These are phyloP conservation scores for Nasonovia ribisnigri DNA, from an alignment of 2,888 invertebrate genomes.

Conservation along the genomic window DNA sequence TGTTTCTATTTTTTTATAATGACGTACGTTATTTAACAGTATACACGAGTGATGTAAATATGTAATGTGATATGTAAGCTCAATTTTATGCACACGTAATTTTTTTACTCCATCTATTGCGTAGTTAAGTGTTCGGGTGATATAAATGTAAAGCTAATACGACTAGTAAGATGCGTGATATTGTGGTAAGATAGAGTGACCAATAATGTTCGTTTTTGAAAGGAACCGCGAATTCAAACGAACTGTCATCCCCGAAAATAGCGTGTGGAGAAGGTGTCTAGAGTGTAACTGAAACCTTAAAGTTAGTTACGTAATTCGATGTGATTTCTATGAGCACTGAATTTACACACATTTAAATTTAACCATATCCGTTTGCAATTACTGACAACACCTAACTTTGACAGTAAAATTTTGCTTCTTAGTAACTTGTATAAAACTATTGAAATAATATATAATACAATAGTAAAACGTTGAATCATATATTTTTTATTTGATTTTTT, in stretches of 20 bases:
- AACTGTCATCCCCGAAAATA: neutral
- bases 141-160: neutral
- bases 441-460: neutral
- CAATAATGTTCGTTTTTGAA: neutral
- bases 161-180: neutral
- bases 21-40: neutral
- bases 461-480: neutral
- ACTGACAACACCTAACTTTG: neutral
- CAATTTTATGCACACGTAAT: neutral
- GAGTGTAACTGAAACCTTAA: neutral
- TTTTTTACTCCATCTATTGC: neutral
- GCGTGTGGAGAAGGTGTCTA: neutral
- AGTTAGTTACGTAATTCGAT: neutral
- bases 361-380: neutral
- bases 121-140: neutral
- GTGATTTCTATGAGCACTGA: neutral
- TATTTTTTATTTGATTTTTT: neutral
- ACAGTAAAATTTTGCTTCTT: neutral
- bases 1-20: neutral
- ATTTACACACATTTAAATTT: neutral
- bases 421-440: neutral
- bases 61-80: neutral
- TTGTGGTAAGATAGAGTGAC: neutral
- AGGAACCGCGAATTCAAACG: neutral
- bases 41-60: neutral